A percentile compares a stretch with the other conserved stretches of the same genome.
Conservation (phyloP, 2,888 invertebrate genomes). For the Quadroppia sp. region DNA sequence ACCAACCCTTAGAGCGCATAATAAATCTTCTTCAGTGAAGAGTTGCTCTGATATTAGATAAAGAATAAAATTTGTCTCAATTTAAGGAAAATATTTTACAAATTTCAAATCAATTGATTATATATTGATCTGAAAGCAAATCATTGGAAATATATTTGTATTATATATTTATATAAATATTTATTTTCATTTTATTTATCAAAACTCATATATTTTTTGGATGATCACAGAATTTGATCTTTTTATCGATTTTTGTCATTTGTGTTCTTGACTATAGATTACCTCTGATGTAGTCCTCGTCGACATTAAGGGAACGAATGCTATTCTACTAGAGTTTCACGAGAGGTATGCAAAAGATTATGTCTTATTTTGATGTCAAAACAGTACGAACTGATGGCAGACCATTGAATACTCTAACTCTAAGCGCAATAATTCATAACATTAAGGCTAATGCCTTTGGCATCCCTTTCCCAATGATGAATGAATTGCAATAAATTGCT, state of each 20-base stretch:
- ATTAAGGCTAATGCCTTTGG: slow-evolving; percentile 3
- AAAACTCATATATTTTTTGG: neutral
- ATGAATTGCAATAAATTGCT: slow-evolving; percentile 23
- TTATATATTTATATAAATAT: no score
- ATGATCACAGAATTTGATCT: neutral
- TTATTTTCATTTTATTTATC: no score
- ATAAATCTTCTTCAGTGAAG: neutral
- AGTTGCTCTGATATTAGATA: neutral
- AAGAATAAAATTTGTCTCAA: neutral
- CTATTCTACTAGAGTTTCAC: neutral
- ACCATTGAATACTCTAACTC: neutral
- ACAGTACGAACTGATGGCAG: neutral
- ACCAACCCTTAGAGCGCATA: neutral
- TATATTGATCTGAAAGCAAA: neutral
- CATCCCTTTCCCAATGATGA: neutral
- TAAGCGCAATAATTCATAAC: neutral
- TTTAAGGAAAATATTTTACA: neutral
- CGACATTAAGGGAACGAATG: neutral
- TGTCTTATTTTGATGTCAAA: slow-evolving; percentile 23
- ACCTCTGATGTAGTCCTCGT: neutral
- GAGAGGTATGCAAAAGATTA: neutral
- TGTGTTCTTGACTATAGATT: neutral
- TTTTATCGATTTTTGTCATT: neutral
- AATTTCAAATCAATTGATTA: neutral
- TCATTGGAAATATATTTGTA: no score